A percentile compares a stretch with the other conserved stretches of the same genome.
Evolutionary conservation across 2,888 invertebrate genomes (phyloP).

Genomic region (Acholoe squamosa): DNA sequence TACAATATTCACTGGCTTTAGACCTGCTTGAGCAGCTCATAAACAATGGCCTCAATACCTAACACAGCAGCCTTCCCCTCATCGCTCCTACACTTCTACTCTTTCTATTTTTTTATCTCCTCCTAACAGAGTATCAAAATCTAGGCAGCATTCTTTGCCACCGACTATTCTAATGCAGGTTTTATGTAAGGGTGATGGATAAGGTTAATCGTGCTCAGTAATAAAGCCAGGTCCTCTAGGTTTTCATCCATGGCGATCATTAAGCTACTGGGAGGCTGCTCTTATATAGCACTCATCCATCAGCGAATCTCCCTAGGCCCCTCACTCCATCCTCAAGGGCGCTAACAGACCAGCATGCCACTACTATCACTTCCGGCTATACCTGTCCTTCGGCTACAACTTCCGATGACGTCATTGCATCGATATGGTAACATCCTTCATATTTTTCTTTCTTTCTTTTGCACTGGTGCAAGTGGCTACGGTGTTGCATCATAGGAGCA

Average conservation of each 20-base stretch:
- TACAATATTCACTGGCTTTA: neutral
- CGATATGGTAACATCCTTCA: neutral
- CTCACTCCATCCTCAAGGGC: neutral
- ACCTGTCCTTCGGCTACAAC: conserved; percentile 10
- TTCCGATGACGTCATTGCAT: conserved; percentile 21
- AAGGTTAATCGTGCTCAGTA: conserved; percentile 25
- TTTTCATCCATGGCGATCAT: conserved; percentile 15
- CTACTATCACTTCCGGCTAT: conserved; percentile 18
- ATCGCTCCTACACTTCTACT: neutral
- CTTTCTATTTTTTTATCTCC: neutral
- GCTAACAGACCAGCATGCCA: neutral
- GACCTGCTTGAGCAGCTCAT: neutral
- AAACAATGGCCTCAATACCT: neutral
- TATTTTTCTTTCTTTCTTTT: neutral
- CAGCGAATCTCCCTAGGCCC: neutral
- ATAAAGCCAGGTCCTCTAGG: conserved; percentile 20
- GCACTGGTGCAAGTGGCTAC: too few species aligned
- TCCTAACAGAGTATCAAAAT: neutral
- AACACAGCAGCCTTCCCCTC: neutral
- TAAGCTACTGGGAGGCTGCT: neutral
- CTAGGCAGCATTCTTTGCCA: neutral
- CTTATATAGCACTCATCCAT: conserved; percentile 20
- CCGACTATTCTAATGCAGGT: neutral
- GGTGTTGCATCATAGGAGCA: neutral
- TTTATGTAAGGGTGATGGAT: conserved; percentile 42